Conservation (phyloP, 2,888 invertebrate genomes). For the Dicranocentrus wangi region DNA sequence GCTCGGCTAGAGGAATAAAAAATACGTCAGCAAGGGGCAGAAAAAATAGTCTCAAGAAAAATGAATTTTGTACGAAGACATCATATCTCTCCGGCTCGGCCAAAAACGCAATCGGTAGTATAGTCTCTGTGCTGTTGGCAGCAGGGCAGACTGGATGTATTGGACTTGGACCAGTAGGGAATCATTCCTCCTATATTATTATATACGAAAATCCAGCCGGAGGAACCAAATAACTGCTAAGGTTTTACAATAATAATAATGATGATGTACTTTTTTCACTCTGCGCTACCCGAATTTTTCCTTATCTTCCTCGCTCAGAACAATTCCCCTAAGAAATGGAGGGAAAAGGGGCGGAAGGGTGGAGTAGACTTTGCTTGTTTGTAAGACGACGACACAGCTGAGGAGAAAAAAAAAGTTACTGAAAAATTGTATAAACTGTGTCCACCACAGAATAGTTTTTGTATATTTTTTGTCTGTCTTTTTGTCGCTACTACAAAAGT, state of each 20-base stretch:
- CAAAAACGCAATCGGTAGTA: background rate
- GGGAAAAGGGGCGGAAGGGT: conserved; percentile 28
- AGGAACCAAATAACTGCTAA: conserved; percentile 17
- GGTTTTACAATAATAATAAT: conserved; percentile 47
- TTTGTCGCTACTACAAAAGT: no score
- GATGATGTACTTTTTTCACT: conserved; percentile 25
- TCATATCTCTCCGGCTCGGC: conserved; percentile 21
- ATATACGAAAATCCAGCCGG: conserved; percentile 18
- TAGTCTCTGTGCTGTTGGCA: conserved; percentile 34
- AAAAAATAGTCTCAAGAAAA: conserved; percentile 31
- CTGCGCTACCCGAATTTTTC: conserved; percentile 8
- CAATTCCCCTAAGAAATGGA: conserved; percentile 50
- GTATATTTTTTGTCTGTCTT: no score
- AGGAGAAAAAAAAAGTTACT: background rate
- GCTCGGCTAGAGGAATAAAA: background rate
- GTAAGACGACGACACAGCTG: background rate
- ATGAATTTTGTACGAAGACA: conserved; percentile 52
- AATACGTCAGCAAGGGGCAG: conserved; percentile 32
- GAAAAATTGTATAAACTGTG: background rate
- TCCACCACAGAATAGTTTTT: no score
- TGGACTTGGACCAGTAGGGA: conserved; percentile 35
- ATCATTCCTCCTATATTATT: conserved; percentile 1
- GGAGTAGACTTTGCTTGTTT: conserved; percentile 10
- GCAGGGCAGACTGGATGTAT: conserved; percentile 4
- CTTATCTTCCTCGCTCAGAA: conserved; percentile 20